Evolutionary conservation across 2,113 vertebrate genomes (phyloP).

Genomic region (Callipepla squamata): DNA sequence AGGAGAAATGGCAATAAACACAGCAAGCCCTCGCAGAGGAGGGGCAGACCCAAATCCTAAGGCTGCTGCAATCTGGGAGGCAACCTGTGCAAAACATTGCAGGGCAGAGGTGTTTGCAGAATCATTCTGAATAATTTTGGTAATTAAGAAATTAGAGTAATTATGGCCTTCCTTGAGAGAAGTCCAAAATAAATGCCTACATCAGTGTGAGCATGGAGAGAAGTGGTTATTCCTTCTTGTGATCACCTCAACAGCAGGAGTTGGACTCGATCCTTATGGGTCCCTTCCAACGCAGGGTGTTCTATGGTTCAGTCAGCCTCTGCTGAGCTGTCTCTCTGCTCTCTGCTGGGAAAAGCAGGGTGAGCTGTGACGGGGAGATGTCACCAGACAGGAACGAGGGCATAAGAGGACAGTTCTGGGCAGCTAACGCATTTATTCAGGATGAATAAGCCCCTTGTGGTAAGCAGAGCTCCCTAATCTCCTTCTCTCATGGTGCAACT

Average conservation of each 20-base stretch:
- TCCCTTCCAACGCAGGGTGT: too few species aligned
- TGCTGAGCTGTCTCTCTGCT: background rate
- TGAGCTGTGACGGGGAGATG: background rate
- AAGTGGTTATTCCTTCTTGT: background rate
- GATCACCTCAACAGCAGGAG: background rate
- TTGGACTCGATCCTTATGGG: too few species aligned
- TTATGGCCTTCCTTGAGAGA: background rate
- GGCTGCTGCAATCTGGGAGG: background rate
- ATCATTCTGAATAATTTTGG: background rate
- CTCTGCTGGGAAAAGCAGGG: background rate
- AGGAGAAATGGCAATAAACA: background rate
- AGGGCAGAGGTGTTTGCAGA: background rate
- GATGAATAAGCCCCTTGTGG: constrained; percentile 34
- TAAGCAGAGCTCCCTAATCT: constrained; percentile 39
- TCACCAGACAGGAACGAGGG: background rate
- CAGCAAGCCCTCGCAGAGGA: background rate
- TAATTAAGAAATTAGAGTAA: background rate
- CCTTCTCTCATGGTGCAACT: background rate
- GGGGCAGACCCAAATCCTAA: background rate
- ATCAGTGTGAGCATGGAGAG: background rate
- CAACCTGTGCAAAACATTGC: rapidly evolving
- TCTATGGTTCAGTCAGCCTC: background rate
- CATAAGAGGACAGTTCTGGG: background rate
- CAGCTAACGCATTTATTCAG: background rate
- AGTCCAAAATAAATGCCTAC: background rate